Evolutionary conservation across 2,888 invertebrate species (phyloP).

Genomic region (Scaptomyza polygonia): DNA sequence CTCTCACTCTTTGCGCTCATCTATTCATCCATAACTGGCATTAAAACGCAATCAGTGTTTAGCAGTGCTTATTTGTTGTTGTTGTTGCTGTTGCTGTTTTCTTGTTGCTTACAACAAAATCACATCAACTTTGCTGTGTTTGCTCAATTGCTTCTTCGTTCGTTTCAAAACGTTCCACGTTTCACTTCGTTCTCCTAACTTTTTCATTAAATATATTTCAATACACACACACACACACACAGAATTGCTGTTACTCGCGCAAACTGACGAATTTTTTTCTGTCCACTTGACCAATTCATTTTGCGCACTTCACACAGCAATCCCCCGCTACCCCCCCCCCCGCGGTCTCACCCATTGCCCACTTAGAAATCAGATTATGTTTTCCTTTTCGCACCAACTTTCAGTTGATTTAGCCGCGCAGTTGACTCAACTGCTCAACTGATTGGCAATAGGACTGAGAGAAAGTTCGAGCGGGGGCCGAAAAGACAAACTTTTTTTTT

Average conservation of each 20-base stretch:
- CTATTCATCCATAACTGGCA: constrained; percentile 70
- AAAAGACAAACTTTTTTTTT: constrained; percentile 44
- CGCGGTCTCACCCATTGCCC: constrained; percentile 1
- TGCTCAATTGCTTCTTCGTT: constrained; percentile 52
- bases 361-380: constrained; percentile 71
- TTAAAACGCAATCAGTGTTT: constrained; percentile 77
- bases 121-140: constrained; percentile 66
- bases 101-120: constrained; percentile 60
- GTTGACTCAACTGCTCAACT: constrained; percentile 58
- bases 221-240: constrained; percentile 20
- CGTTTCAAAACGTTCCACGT: constrained; percentile 18
- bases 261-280: constrained; percentile 71
- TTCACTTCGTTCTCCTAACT: constrained; percentile 57
- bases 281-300: constrained; percentile 79
- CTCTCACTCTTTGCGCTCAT: constrained; percentile 29
- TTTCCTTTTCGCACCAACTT: constrained; percentile 77
- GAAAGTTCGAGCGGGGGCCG: too few species aligned
- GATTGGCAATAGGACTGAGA: constrained; percentile 57
- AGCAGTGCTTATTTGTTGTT: constrained; percentile 46
- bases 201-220: constrained; percentile 78
- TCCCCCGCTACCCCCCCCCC: neutral
- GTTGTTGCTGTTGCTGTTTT: constrained; percentile 35
- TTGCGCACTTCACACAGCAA: constrained; percentile 62
- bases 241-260: constrained; percentile 17
- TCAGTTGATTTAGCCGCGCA: constrained; percentile 74